Evolutionary conservation across 2,113 vertebrate species (phyloP).

Genomic region (Sorex araneus): DNA sequence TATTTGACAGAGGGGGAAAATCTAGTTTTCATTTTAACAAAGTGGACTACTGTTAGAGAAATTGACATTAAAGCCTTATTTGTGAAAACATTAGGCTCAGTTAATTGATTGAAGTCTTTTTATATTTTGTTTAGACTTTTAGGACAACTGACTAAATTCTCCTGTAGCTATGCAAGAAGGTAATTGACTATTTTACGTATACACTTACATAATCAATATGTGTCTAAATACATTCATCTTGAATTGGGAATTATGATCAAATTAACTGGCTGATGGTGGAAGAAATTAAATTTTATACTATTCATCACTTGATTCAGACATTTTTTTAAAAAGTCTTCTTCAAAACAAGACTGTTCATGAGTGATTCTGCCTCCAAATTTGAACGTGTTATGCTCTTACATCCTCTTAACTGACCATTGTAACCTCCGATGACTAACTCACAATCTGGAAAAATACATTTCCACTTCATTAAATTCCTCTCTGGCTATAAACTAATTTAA

Average conservation of each 20-base stretch:
- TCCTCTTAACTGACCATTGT: conserved; percentile 43
- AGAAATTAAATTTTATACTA: background rate
- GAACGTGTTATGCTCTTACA: conserved; percentile 54
- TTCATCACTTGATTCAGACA: conserved; percentile 28
- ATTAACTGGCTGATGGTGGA: conserved; percentile 25
- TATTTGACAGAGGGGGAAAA: background rate
- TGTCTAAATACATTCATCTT: background rate
- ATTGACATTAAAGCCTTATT: background rate
- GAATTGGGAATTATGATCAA: conserved; percentile 22
- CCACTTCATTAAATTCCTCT: conserved; percentile 70
- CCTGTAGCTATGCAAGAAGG: background rate
- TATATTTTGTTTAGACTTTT: background rate
- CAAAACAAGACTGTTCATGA: conserved; percentile 8
- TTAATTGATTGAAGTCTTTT: background rate
- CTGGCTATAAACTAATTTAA: conserved; percentile 73
- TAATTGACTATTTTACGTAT: conserved; percentile 17
- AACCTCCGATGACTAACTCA: conserved; percentile 1
- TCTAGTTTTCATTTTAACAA: background rate
- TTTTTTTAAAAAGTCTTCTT: background rate
- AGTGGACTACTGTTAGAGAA: background rate
- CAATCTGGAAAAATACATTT: conserved; percentile 57
- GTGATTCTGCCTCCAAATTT: conserved; percentile 61
- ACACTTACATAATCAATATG: background rate
- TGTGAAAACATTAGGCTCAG: background rate
- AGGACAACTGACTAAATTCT: background rate